phyloP scores from a whole-genome alignment of 1,140 invertebrate species.

The Drosophila ogumai region DNA sequence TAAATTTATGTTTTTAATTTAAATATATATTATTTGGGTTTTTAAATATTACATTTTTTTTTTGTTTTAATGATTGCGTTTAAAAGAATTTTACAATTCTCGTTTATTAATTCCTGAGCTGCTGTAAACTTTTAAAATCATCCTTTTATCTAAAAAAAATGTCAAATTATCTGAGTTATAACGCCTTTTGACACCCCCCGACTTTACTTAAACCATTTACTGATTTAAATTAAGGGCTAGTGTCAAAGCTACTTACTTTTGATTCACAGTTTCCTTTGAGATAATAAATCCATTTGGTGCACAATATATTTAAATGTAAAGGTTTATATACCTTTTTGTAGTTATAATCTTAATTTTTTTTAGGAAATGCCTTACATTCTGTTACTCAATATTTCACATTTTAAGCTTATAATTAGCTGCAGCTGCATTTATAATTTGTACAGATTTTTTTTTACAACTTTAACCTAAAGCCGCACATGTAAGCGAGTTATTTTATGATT shows the following conservation, averaged over 20 bases:
- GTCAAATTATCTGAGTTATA: not conserved
- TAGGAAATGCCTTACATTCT: not conserved
- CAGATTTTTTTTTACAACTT: constrained; percentile 7
- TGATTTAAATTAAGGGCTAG: not conserved
- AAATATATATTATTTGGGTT: too few species aligned
- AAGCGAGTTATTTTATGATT: not conserved
- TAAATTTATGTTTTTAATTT: not conserved
- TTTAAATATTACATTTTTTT: too few species aligned
- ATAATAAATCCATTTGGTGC: not conserved
- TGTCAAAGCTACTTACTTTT: constrained; percentile 4
- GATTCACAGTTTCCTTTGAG: not conserved
- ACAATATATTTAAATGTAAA: not conserved
- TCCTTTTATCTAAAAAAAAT: not conserved
- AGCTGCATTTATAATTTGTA: constrained; percentile 9
- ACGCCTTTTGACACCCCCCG: too few species aligned
- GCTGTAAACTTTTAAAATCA: not conserved
- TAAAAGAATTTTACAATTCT: too few species aligned
- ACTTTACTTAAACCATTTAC: not conserved
- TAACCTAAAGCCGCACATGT: not conserved
- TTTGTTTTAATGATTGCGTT: too few species aligned
- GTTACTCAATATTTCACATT: constrained; percentile 10
- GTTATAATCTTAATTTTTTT: not conserved
- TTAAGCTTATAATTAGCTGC: not conserved
- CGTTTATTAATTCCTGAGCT: not conserved
- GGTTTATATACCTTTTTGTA: not conserved